Conservation (phyloP, 1,140 invertebrate species). For the Trichomalopsis sarcophagae region DNA sequence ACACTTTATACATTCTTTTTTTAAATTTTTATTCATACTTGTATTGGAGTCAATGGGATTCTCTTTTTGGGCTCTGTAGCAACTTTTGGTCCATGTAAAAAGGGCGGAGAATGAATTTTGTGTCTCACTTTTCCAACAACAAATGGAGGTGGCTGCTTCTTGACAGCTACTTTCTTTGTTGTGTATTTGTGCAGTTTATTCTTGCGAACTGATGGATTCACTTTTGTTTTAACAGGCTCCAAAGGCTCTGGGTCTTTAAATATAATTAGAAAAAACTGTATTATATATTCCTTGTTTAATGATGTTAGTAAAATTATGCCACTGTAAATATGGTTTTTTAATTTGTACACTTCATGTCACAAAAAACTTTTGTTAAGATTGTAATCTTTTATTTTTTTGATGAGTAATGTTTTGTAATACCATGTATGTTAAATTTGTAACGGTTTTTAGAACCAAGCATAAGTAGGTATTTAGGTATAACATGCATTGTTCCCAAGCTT, state of each 20-base stretch:
- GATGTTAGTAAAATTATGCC: no score
- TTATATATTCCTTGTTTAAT: no score
- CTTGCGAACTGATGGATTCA: neutral
- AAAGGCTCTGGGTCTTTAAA: neutral
- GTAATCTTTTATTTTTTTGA: no score
- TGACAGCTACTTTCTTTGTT: neutral
- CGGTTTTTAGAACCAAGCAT: no score
- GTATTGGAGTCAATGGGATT: neutral
- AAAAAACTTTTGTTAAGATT: no score
- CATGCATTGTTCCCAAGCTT: neutral
- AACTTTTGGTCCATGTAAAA: slow-evolving; percentile 18
- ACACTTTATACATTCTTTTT: neutral
- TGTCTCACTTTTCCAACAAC: slow-evolving; percentile 33
- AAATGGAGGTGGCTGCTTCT: slow-evolving; percentile 2
- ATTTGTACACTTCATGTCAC: no score
- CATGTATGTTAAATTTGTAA: no score
- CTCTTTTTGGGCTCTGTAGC: neutral
- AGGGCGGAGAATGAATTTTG: slow-evolving; percentile 40
- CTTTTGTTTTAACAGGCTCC: neutral
- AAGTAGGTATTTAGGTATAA: no score
- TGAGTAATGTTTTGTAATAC: no score
- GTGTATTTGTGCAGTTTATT: neutral
- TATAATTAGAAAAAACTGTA: neutral
- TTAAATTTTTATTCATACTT: neutral
- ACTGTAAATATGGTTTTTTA: no score